Conservation (phyloP, 2,797 vertebrate species). For the Synaphobranchus kaupii region DNA sequence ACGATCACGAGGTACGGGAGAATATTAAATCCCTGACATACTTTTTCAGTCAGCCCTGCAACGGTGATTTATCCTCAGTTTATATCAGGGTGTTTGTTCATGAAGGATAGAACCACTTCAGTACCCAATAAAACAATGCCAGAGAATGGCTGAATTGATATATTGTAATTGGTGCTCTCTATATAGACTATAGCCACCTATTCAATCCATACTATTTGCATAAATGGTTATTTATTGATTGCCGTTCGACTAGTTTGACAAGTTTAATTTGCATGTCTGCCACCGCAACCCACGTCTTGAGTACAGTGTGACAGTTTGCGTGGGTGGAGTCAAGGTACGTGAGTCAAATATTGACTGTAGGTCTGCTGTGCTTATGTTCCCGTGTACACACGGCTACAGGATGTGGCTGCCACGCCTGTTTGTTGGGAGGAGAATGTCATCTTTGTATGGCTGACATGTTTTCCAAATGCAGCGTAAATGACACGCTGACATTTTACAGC, state of each 20-base stretch:
- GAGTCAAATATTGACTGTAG: too few species aligned
- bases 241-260: too few species aligned
- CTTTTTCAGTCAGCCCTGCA: constrained; percentile 34
- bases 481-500: neutral
- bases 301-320: too few species aligned
- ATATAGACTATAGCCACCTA: neutral
- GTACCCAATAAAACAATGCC: neutral
- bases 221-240: too few species aligned
- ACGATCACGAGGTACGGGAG: constrained; percentile 39
- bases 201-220: too few species aligned
- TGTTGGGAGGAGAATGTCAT: neutral
- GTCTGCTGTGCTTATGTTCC: neutral
- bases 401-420: neutral
- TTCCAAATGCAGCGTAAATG: neutral
- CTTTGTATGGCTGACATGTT: neutral
- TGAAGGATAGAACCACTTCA: constrained; percentile 23
- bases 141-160: neutral
- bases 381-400: neutral
- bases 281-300: too few species aligned
- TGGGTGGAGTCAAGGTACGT: too few species aligned
- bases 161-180: neutral
- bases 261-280: too few species aligned
- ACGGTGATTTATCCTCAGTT: constrained; percentile 42
- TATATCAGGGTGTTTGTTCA: neutral
- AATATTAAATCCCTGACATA: constrained; percentile 37